phyloP scores from a whole-genome alignment of 2,797 vertebrate species.

The Neosilurus hyrtlii region DNA sequence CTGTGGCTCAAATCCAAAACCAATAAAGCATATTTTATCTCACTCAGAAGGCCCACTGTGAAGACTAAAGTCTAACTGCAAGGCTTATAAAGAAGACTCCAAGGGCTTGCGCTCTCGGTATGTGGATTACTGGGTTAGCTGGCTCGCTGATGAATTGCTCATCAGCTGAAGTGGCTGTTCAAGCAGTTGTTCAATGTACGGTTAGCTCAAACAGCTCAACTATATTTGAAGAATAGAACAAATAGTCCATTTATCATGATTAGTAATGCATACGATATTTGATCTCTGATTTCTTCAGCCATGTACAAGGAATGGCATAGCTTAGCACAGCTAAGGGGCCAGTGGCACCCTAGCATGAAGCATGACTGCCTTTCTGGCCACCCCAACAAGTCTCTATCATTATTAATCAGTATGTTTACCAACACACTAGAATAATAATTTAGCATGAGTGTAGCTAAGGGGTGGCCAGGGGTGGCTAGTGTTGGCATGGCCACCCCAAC shows the following conservation, averaged over 20 bases:
- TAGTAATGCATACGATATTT: not conserved
- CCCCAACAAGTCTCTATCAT: not conserved
- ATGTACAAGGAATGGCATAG: not conserved
- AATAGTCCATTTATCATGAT: not conserved
- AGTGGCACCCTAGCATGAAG: not conserved
- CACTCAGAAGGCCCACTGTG: not conserved
- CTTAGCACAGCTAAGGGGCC: not conserved
- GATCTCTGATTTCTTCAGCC: not conserved
- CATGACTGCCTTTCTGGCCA: not conserved
- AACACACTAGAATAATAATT: too few relatives aligned
- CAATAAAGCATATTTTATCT: slow-evolving; percentile 3
- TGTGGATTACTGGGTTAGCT: not conserved
- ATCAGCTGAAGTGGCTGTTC: too few relatives aligned
- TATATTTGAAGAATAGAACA: not conserved
- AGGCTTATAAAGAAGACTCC: not conserved
- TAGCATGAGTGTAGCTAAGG: too few relatives aligned
- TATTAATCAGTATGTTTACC: too few relatives aligned
- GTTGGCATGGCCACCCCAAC: not conserved
- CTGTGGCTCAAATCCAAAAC: not conserved
- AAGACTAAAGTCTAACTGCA: not conserved
- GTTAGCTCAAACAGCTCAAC: not conserved
- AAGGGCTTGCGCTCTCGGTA: not conserved
- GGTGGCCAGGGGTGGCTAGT: too few relatives aligned
- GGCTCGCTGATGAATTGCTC: not conserved
- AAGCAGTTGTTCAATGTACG: not conserved